Evolutionary conservation across 2,888 invertebrate species (phyloP), one percentile per base, ranked within the genome.

Genomic region (Apomyelois bistriatella): DNA sequence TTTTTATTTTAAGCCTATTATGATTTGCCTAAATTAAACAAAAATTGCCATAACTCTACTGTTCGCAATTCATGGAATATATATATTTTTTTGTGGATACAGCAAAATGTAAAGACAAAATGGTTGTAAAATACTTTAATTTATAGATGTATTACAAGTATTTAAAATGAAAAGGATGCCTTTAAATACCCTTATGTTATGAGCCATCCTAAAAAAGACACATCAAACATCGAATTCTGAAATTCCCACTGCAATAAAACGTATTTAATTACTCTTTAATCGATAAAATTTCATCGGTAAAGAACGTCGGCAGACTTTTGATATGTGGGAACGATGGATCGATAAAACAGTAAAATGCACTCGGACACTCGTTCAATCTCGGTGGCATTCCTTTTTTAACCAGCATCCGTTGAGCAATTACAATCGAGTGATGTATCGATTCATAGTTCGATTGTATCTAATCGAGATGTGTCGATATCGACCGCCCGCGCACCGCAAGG

Each of bases 351-450:
- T 40, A 50, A 30, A 40, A 50, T 28, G 37, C 30, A 16, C 10
- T 30, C 49, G 41, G 49, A 55, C 53, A 50, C 40, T 16, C 28
- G 57, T 53, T 61, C 61, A 46, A 46, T 59, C 55, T 61, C 62
- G 58, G 64, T 66, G 60, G 66, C 58, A 61, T 68, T 59, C 60
- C 62, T 63, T 64, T 64, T 38, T 64, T 66, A 60, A 58, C 65
- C 64, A 60, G 64, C 68, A 60, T 66, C 63, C 61, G 64, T 66
- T 64, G 62, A 66, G 65, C 69, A 67, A 71, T 68, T 68, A 73
- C 68, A 47, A 62, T 47, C 65, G 59, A 58, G 59, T 62, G 72
- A 68, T 70, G 65, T 62, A 67, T 71, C 67, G 74, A 66, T 67
- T 37, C 49, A 16, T 53, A 51, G 51, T 47, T 56, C 61, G 66